Base-by-base conservation (phyloP, 2,113 vertebrate genomes). In the Urocitellus parryii region DNA sequence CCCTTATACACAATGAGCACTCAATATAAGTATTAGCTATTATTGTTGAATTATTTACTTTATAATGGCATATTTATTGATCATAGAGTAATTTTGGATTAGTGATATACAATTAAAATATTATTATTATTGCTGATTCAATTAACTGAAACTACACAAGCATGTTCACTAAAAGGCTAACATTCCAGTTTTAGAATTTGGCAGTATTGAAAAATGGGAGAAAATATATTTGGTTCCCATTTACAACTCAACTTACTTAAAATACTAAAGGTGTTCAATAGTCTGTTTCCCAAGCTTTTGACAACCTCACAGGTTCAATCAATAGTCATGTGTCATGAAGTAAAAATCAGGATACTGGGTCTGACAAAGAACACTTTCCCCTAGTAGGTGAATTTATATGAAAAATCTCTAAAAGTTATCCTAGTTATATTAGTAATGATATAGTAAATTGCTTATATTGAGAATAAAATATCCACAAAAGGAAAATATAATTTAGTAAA, bases 371-470 rank as follows among this genome's bases (percentile, higher is more conserved):
- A 80, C 6, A 51, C 29, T 80, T 81, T 51, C 8, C 17, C 0
- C 65, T 22, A 24, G 16, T 29, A 37, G 79, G n/a, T 53, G 17
- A 77, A 77, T 88, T 94, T 88, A 32, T 37, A 16, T 51, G 88
- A 93, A 93, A 85, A 83, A 53, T 25, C 34, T 90, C 92, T 65
- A n/a, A 91, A 88, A 68, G 22, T 4, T 25, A 11, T 94, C 13
- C 91, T 11, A 51, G 4, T 76, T 68, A 39, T 81, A 76, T 8
- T 53, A 32, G 18, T 32, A 86, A 76, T 27, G 24, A 48, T 13
- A 76, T 45, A 76, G 11, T 37, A 48, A 91, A 42, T 2, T 77
- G 17, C 29, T 83, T 83, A 13, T 65, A 37, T 9, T 29, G 32
- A 80, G 53, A 91, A 82, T 18, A 34, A 32, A 77, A 61, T 51